Evolutionary conservation across 2,113 vertebrate genomes (phyloP).

Genomic region (Microtus pennsylvanicus): DNA sequence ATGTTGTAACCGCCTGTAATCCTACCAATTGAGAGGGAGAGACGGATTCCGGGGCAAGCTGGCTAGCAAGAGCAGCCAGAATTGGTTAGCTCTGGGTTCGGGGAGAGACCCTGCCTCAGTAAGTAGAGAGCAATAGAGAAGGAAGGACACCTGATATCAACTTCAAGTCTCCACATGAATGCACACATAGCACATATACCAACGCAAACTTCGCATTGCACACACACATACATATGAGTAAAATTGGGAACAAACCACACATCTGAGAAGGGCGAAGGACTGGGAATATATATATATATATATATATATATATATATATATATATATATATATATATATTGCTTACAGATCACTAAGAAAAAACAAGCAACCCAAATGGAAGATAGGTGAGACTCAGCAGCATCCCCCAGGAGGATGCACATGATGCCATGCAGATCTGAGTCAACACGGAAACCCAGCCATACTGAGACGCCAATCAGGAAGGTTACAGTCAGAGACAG

Average conservation of each 20-base stretch:
- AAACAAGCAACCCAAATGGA: background rate
- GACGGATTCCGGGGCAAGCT: background rate
- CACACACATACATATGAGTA: background rate
- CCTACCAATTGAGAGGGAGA: no score
- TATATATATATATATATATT: fast-evolving
- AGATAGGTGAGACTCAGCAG: background rate
- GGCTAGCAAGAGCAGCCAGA: background rate
- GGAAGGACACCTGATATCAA: background rate
- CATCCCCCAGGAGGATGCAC: background rate
- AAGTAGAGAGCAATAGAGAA: background rate
- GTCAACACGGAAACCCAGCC: background rate
- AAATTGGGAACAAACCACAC: fast-evolving
- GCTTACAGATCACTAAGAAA: background rate
- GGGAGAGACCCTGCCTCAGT: background rate
- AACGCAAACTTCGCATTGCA: background rate
- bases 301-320: no score
- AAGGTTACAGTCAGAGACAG: background rate
- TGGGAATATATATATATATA: fast-evolving
- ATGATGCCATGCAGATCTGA: fast-evolving
- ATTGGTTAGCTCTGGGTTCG: background rate
- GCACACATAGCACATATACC: no score
- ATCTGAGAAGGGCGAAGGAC: fast-evolving
- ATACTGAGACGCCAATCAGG: background rate
- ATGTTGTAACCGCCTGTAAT: background rate
- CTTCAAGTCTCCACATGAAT: background rate